Conservation (phyloP, 2,113 vertebrate genomes). For the Corythoichthys haematopterus region DNA sequence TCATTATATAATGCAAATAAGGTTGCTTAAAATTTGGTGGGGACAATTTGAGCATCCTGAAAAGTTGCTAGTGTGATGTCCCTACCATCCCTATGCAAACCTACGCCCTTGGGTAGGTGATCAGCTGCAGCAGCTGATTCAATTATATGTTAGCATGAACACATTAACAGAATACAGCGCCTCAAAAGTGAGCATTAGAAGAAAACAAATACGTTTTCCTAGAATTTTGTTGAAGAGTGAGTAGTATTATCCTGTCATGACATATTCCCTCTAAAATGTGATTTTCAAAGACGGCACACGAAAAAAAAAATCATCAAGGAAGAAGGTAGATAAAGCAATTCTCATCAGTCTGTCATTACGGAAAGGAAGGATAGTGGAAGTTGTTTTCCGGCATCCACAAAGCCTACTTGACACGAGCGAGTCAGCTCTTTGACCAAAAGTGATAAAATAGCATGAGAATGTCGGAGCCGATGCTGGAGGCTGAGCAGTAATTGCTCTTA, state of each 20-base stretch:
- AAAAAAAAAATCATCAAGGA: too few species aligned
- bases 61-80: too few species aligned
- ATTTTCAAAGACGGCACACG: background rate
- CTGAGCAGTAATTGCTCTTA: conserved; percentile 62
- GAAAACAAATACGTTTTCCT: background rate
- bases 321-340: background rate
- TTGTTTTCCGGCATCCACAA: conserved; percentile 45
- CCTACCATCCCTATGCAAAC: too few species aligned
- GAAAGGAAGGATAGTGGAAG: conserved; percentile 39
- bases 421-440: conserved; percentile 50
- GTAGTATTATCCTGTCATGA: background rate
- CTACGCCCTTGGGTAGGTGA: too few species aligned
- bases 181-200: too few species aligned
- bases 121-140: too few species aligned
- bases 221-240: background rate
- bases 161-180: too few species aligned
- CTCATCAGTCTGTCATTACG: background rate
- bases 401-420: conserved; percentile 51
- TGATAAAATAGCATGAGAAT: conserved; percentile 49
- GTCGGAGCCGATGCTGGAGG: conserved; percentile 35
- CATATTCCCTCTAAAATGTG: background rate
- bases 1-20: too few species aligned
- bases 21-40: too few species aligned
- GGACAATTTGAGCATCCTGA: too few species aligned
- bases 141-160: too few species aligned